Evolutionary conservation across 2,888 invertebrate species (phyloP), one percentile per base, ranked within the genome.

Genomic region (Microchrysa polita): DNA sequence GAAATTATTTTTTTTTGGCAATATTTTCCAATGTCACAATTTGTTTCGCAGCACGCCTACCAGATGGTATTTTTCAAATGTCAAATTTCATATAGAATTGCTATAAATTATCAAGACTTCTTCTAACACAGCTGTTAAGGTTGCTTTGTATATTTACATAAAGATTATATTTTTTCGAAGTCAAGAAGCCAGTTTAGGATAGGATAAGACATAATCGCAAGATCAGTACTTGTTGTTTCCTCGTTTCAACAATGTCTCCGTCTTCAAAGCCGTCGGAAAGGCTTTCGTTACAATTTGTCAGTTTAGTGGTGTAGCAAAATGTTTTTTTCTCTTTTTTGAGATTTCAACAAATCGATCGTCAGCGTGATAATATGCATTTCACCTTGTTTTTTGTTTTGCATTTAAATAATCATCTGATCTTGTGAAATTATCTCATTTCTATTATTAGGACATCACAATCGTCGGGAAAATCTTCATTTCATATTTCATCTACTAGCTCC

Each of bases 371-470:
- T 2, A n/a, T 48, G 48, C 16, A 48, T 48, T 34, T 34, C 27
- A 7, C 27, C 2, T n/a, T n/a, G n/a, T n/a, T n/a, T n/a, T n/a
- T n/a, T n/a, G n/a, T 48, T 48, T 48, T 48, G 12, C 48, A 34
- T 34, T 48, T 48, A 12, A n/a, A n/a, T n/a, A 22, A 23, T 7
- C 23, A 59, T 59, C 23, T 59, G 22, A 59, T 40, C 55, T 55
- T 40, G 34, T 69, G 57, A 34, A 61, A 55, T 55, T 69, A 57
- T 69, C 23, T 69, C 69, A 69, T 69, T 69, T 69, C 69, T 69
- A 69, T 69, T 69, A 69, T 22, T 69, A 69, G 69, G 69, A 27
- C 7, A 55, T 9, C 10, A 10, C 18, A 40, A 40, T 61, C 61
- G 60, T 61, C 42, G 34, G 42, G 16, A 52, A 18, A 40, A 34